phyloP scores from a whole-genome alignment of 2,797 vertebrate species.

The Corythornis leucogaster region DNA sequence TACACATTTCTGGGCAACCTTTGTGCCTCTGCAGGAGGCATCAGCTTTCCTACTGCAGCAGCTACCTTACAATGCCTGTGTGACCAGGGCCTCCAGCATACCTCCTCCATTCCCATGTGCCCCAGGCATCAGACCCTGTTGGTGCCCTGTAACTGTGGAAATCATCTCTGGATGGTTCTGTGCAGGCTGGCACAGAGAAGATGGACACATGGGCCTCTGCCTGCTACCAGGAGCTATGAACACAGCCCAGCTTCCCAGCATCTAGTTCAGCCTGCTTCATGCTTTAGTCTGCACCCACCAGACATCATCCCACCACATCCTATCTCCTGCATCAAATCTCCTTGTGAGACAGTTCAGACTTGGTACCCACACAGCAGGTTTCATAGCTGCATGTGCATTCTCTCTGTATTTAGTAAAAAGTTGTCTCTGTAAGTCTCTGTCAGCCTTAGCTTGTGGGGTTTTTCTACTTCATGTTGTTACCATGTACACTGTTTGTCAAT shows the following conservation, averaged over 20 bases:
- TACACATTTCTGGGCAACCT: not conserved
- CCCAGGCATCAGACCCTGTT: rapidly evolving
- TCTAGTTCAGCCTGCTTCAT: not conserved
- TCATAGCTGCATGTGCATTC: not conserved
- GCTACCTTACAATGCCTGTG: not conserved
- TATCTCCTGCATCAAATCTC: not conserved
- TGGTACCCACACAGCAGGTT: not conserved
- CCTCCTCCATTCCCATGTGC: not conserved
- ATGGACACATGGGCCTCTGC: not conserved
- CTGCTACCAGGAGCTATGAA: not conserved
- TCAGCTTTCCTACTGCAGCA: not conserved
- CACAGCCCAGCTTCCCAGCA: not conserved
- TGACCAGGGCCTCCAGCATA: not conserved
- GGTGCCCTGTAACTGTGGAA: not conserved
- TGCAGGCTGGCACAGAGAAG: not conserved
- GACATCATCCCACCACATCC: not conserved
- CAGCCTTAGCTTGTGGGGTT: not conserved
- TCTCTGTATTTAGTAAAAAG: not conserved
- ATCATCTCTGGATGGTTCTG: not conserved
- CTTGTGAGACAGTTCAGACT: not conserved
- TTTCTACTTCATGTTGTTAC: not conserved
- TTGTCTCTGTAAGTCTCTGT: not conserved
- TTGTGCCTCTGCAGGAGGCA: not conserved
- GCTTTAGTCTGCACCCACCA: rapidly evolving
- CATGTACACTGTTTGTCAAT: not conserved